Percentiles rank a stretch among this genome's conserved stretches.
Conservation (phyloP, 2,888 invertebrate species). For the Zaprionus obscuricornis region DNA sequence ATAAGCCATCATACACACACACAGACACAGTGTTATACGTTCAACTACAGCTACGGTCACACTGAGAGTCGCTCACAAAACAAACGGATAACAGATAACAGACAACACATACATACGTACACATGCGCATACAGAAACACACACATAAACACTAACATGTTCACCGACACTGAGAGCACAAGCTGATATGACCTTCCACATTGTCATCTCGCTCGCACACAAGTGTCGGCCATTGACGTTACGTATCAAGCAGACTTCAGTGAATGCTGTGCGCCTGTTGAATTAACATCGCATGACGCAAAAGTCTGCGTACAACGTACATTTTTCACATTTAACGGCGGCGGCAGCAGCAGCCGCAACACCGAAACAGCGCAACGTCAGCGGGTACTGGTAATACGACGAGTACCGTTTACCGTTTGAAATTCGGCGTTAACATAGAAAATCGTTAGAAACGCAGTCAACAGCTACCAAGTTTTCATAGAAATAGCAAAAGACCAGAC, state of each 20-base stretch:
- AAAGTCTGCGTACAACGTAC: constrained; percentile 81
- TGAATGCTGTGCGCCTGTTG: constrained; percentile 71
- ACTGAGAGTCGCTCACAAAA: constrained; percentile 33
- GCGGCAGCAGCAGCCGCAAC: constrained; percentile 1
- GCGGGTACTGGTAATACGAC: neutral
- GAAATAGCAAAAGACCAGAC: constrained; percentile 71
- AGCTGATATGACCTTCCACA: constrained; percentile 49
- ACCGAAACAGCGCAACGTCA: neutral
- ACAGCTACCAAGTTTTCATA: constrained; percentile 76
- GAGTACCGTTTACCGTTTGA: constrained; percentile 31
- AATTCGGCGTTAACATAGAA: constrained; percentile 62
- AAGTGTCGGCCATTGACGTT: constrained; percentile 51
- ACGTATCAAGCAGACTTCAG: constrained; percentile 51
- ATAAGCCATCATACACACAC: neutral
- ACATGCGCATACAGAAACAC: constrained; percentile 4
- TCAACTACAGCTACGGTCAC: constrained; percentile 39
- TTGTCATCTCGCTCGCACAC: constrained; percentile 49
- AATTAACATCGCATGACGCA: constrained; percentile 84
- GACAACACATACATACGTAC: constrained; percentile 17
- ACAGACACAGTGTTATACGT: neutral
- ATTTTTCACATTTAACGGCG: constrained; percentile 53
- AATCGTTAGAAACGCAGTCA: constrained; percentile 70
- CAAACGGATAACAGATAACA: constrained; percentile 59
- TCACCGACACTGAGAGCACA: constrained; percentile 17
- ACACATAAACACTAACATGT: constrained; percentile 1